A percentile compares a stretch with the other conserved stretches of the same genome.
Conservation (phyloP, 2,113 vertebrate species). For the Cervus canadensis region DNA sequence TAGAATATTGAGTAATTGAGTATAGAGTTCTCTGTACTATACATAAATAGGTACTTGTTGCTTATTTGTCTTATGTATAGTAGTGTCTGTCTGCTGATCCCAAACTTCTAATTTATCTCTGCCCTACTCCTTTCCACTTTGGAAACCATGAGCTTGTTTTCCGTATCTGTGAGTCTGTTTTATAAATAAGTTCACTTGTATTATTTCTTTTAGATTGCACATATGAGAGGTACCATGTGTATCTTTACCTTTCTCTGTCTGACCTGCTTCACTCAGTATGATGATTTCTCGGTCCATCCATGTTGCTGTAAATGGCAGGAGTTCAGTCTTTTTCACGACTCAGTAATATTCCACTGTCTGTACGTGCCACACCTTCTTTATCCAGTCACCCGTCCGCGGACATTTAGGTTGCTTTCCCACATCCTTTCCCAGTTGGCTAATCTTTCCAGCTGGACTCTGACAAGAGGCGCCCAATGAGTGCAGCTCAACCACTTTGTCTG, state of each 20-base stretch:
- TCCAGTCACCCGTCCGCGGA: accelerated
- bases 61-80: not conserved
- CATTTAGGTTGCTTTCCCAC: not conserved
- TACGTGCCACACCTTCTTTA: too few relatives aligned
- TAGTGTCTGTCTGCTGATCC: not conserved
- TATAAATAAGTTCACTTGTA: not conserved
- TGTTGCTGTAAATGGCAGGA: not conserved
- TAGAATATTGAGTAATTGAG: not conserved
- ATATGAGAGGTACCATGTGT: not conserved
- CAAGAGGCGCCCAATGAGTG: not conserved
- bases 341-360: not conserved
- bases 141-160: not conserved
- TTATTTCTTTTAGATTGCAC: not conserved
- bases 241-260: not conserved
- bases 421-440: not conserved
- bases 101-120: not conserved
- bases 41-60: not conserved
- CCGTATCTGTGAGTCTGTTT: not conserved
- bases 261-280: not conserved
- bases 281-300: not conserved
- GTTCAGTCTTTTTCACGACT: not conserved
- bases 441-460: not conserved
- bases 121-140: not conserved
- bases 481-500: accelerated
- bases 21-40: not conserved